Percentiles rank a stretch among this genome's conserved stretches.
These are phyloP conservation scores for Onychorhynchus coronatus DNA, from an alignment of 2,113 vertebrate genomes.

Conservation along the genomic window DNA sequence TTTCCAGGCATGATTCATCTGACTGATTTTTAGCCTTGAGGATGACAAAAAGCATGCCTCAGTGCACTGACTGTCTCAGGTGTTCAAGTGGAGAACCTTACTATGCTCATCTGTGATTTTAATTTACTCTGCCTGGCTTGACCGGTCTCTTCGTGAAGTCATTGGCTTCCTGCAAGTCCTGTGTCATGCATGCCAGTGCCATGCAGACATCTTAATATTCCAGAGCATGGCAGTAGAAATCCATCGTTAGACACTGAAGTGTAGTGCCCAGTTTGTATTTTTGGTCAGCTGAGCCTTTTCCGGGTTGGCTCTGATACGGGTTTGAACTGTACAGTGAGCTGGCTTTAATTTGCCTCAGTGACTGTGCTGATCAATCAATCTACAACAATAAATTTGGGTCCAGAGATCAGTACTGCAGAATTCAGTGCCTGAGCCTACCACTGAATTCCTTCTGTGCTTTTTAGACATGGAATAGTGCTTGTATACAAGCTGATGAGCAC, in stretches of 20 bases:
- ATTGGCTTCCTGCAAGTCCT: background rate
- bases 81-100: background rate
- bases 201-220: background rate
- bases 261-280: background rate
- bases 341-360: background rate
- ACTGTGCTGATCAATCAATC: background rate
- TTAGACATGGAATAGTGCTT: background rate
- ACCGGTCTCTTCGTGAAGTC: background rate
- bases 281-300: background rate
- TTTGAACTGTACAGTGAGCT: background rate
- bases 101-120: background rate
- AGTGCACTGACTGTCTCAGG: background rate
- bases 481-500: background rate
- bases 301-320: rapidly evolving
- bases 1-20: background rate
- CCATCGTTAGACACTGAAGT: background rate
- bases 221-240: background rate
- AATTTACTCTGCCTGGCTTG: background rate
- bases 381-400: background rate
- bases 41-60: background rate
- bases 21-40: background rate
- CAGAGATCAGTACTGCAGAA: background rate
- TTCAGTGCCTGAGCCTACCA: background rate
- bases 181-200: background rate
- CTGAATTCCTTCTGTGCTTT: background rate